phyloP scores from a whole-genome alignment of 64 coral and sea anemone genomes.

The Trachythela sp. region DNA sequence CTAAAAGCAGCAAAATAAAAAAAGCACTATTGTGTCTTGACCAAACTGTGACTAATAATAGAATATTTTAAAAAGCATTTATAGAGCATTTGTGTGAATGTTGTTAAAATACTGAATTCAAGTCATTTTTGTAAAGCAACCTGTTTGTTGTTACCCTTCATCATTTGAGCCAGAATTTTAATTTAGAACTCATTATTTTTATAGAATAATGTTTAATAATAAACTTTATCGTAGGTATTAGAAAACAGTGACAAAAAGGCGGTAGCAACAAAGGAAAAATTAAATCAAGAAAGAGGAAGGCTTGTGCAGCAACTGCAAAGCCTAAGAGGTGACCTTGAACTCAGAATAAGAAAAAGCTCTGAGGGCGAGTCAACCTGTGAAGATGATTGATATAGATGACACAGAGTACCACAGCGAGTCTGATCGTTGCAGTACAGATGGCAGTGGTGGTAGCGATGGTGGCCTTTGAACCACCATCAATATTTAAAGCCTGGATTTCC shows the following conservation, averaged over 20 bases:
- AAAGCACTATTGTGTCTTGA: no score
- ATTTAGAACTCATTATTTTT: no score
- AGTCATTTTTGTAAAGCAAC: no score
- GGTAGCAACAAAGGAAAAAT: constrained; percentile 50
- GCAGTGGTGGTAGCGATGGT: constrained; percentile 63
- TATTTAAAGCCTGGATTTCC: not conserved
- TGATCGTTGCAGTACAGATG: constrained; percentile 54
- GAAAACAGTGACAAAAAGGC: constrained; percentile 63
- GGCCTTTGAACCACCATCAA: constrained; percentile 7
- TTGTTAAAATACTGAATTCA: no score
- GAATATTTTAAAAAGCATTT: no score
- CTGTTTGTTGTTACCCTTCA: no score
- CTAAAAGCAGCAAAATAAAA: no score
- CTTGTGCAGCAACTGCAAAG: constrained; percentile 41
- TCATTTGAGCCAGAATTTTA: no score
- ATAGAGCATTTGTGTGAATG: no score
- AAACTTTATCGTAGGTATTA: constrained; percentile 36
- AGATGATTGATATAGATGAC: constrained; percentile 75
- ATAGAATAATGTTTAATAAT: no score
- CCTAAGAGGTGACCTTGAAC: constrained; percentile 43
- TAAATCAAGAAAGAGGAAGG: constrained; percentile 38
- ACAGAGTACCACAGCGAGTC: constrained; percentile 68
- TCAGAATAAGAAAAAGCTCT: constrained; percentile 53
- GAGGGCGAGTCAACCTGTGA: constrained; percentile 54
- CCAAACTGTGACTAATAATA: no score